Evolutionary conservation across 1,140 invertebrate species (phyloP).

Genomic region (Rhyacophila brunnea): DNA sequence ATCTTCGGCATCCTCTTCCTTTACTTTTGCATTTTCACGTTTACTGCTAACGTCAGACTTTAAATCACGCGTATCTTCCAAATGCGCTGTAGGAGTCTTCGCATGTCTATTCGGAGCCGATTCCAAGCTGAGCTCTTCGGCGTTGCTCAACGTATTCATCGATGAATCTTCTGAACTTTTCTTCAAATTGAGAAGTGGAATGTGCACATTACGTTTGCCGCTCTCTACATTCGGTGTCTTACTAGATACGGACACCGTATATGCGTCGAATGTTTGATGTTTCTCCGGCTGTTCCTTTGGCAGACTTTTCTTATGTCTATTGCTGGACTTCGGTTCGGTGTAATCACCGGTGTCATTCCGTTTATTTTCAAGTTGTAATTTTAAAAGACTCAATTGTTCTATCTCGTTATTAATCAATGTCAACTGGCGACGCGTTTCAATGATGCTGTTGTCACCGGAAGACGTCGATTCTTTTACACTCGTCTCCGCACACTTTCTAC

Average conservation of each 20-base stretch:
- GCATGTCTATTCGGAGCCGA: neutral
- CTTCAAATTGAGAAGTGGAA: conserved; percentile 25
- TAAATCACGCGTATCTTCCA: too few species aligned
- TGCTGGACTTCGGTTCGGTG: too few species aligned
- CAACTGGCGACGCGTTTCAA: conserved; percentile 11
- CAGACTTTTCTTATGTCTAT: too few species aligned
- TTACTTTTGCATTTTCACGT: too few species aligned
- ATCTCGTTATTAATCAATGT: conserved; percentile 26
- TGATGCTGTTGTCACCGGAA: conserved; percentile 1
- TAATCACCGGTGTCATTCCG: too few species aligned
- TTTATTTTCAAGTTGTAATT: conserved; percentile 27
- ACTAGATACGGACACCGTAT: neutral
- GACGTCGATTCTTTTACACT: neutral
- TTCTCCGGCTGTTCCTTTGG: too few species aligned
- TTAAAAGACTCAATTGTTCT: conserved; percentile 18
- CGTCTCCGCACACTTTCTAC: neutral
- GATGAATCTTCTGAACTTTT: conserved; percentile 23
- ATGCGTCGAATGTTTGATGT: too few species aligned
- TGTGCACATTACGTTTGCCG: neutral
- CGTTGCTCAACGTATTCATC: conserved; percentile 5
- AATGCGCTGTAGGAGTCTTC: neutral
- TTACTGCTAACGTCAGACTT: too few species aligned
- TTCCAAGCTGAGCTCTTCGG: conserved; percentile 2
- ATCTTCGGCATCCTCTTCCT: too few species aligned
- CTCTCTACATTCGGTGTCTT: neutral